A percentile compares a stretch with the other conserved stretches of the same genome.
Evolutionary conservation across 2,888 invertebrate genomes (phyloP).

Genomic region (Mylabris sibirica): DNA sequence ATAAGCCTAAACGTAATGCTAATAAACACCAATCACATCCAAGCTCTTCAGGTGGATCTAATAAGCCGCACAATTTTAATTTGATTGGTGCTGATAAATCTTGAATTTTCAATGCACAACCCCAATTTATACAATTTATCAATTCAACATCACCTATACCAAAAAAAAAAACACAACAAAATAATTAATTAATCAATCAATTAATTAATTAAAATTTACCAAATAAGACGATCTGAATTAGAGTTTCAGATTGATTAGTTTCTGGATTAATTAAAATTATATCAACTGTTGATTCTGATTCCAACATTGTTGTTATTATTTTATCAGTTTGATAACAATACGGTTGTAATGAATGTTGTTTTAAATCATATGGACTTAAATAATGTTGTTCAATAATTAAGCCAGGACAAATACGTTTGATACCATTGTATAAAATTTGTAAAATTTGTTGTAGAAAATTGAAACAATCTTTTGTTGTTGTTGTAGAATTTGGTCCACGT

Average conservation of each 20-base stretch:
- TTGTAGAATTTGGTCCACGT: slow-evolving; percentile 66
- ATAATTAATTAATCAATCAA: not conserved
- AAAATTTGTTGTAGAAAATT: slow-evolving; percentile 74
- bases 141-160: slow-evolving; percentile 55
- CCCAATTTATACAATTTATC: slow-evolving; percentile 59
- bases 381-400: slow-evolving; percentile 71
- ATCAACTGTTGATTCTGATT: slow-evolving; percentile 60
- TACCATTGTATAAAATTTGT: slow-evolving; percentile 69
- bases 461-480: slow-evolving; percentile 66
- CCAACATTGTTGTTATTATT: slow-evolving; percentile 58
- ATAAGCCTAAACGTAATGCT: slow-evolving; percentile 71
- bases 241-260: slow-evolving; percentile 64
- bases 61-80: slow-evolving; percentile 69
- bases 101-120: slow-evolving; percentile 68
- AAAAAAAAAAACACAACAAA: slow-evolving; percentile 25
- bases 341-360: slow-evolving; percentile 57
- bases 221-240: slow-evolving; percentile 67
- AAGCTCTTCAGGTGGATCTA: slow-evolving; percentile 76
- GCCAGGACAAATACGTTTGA: slow-evolving; percentile 73
- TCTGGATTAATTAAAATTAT: slow-evolving; percentile 60
- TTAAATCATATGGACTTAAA: slow-evolving; percentile 68
- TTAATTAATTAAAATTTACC: slow-evolving; percentile 52
- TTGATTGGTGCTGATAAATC: slow-evolving; percentile 68
- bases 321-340: slow-evolving; percentile 59
- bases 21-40: slow-evolving; percentile 82